Percentiles rank a stretch among this genome's conserved stretches.
Conservation (phyloP, 2,797 vertebrate species). For the Ficedula albicollis region DNA sequence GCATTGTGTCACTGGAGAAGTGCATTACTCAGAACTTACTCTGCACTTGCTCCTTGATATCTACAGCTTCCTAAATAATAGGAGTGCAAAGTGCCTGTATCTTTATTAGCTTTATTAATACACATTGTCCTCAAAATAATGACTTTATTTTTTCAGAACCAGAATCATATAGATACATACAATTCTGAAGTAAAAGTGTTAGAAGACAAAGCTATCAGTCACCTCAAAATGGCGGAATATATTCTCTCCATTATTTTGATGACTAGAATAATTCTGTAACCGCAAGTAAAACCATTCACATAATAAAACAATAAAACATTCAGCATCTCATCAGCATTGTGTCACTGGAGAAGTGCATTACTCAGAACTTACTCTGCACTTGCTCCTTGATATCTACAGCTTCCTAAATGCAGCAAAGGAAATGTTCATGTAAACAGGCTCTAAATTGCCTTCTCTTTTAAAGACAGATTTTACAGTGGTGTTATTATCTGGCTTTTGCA, state of each 20-base stretch:
- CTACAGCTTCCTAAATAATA: neutral
- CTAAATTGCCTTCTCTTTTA: neutral
- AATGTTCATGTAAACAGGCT: neutral
- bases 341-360: neutral
- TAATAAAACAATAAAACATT: neutral
- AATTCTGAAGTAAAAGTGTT: constrained; percentile 6
- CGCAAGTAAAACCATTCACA: neutral
- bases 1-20: neutral
- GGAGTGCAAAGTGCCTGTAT: neutral
- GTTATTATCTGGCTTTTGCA: neutral
- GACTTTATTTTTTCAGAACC: constrained; percentile 12
- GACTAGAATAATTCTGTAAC: neutral
- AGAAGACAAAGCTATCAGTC: neutral
- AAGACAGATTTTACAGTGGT: neutral
- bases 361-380: neutral
- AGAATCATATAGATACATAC: neutral
- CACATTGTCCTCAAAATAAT: neutral
- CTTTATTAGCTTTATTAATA: neutral
- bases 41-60: neutral
- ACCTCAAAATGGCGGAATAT: neutral
- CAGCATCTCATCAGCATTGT: neutral
- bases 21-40: neutral
- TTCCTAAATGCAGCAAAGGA: neutral
- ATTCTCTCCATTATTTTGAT: neutral
- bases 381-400: neutral